A percentile compares a stretch with the other conserved stretches of the same genome.
phyloP scores from a whole-genome alignment of 1,140 invertebrate genomes.

The Rhizoglyphus robini region DNA sequence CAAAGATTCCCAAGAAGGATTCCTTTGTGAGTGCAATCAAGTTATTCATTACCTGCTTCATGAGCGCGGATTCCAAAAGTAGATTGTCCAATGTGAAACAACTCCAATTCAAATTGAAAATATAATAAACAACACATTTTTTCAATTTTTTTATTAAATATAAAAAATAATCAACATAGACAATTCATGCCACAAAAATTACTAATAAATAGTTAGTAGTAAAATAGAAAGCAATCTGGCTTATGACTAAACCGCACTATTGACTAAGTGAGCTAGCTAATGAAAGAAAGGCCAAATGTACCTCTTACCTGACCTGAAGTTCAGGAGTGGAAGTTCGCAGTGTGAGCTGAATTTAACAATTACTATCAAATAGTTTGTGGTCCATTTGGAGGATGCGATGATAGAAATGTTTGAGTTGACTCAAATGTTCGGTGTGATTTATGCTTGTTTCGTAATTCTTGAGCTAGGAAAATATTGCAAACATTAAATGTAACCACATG shows the following conservation, averaged over 20 bases:
- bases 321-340: not conserved
- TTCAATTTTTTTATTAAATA: not conserved
- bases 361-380: not conserved
- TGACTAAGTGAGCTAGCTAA: too few species aligned
- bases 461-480: not conserved
- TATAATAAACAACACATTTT: not conserved
- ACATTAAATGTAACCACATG: not conserved
- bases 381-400: not conserved
- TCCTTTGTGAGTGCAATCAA: conserved; percentile 19
- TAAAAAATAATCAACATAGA: not conserved
- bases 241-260: too few species aligned
- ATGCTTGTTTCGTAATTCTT: conserved; percentile 17
- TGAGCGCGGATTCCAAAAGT: not conserved
- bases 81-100: conserved; percentile 3
- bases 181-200: too few species aligned
- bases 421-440: conserved; percentile 12
- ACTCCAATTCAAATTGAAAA: conserved; percentile 13
- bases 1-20: conserved; percentile 22
- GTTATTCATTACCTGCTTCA: conserved; percentile 22
- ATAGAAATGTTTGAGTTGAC: not conserved
- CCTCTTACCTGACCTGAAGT: not conserved
- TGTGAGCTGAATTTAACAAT: not conserved
- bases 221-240: too few species aligned
- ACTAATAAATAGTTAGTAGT: too few species aligned
- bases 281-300: too few species aligned